Evolutionary conservation across 2,113 vertebrate genomes (phyloP), one percentile per base, ranked within the genome.

Genomic region (Eira barbara): DNA sequence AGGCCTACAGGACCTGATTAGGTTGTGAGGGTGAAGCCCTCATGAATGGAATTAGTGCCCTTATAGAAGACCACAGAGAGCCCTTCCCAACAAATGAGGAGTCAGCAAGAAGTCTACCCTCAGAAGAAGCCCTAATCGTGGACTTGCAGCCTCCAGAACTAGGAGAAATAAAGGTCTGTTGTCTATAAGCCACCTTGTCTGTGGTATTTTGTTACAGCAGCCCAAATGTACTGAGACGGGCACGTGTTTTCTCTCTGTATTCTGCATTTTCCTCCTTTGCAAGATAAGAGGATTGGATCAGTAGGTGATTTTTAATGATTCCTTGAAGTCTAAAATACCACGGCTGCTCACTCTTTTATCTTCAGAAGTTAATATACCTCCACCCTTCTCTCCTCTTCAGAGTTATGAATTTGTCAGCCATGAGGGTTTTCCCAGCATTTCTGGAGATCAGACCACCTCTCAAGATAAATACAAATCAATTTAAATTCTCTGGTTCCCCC

Each of bases 21-120:
- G 12, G 7, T 8, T 5, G 13, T 78, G 11, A n/a, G 2, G 15
- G 29, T 9, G 6, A 17, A 31, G 39, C 7, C 52, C 15, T 65
- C 20, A 20, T 69, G 31, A 42, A 57, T 45, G 21, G 14, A 20
- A 6, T 36, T 8, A 34, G 20, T 14, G 9, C 20, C 10, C 29
- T 39, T 45, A 7, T 52, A 9, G 63, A 29, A 52, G 12, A 34
- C 31, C 39, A 65, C 34, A 39, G 52, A 39, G 34, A 39, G 39
- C 42, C 7, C 45, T 73, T 47, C 21, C n/a, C 12, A 4, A 36
- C 21, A 9, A 10, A 10, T 25, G 45, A 57, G n/a, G 36, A 34
- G 61, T 2, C 0, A 9, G 3, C 2, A 23, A n/a, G 71, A 9
- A 6, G 15, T 80, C n/a, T 17, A 4, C 52, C 1, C 10, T 52